Base-by-base conservation (phyloP, 2,797 vertebrate genomes). In the Rhynchotus rufescens region DNA sequence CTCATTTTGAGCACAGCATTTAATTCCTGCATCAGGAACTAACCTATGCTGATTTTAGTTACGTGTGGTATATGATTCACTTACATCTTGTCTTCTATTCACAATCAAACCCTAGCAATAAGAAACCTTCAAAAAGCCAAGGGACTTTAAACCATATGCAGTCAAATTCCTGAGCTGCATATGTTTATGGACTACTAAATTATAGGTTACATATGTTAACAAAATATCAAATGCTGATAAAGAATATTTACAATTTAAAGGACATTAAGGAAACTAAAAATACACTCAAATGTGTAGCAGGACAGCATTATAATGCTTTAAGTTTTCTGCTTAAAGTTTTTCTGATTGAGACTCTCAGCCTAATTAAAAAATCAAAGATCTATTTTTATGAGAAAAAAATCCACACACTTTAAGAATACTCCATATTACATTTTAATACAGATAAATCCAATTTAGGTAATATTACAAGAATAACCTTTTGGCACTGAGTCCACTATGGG, bases 381-480 rank as follows among this genome's bases (percentile, higher is more conserved):
- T 66, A 22, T 42, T 90, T 91, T 72, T 65, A 5, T 30, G 16
- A 47, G n/a, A 26, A 40, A 72, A 66, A 71, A 62, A 61, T 38
- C 45, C 0, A 0, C 1, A 3, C 7, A 69, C 62, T 62, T 60
- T 34, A 47, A 42, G 51, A 42, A 2, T 6, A 71, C 2, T 59
- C 8, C 78, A 19, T 49, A 49, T 23, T 69, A 4, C 8, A 52
- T 40, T 8, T 44, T 77, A 30, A 47, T 76, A 36, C 17, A 62
- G 15, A 32, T 20, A 34, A 73, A 51, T 9, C 66, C n/a, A 28
- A 69, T 72, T 21, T 51, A 56, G 10, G 5, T 47, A 4, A 52
- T 13, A 54, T 28, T 44, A 59, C 3, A 62, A 7, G 7, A 45
- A 26, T 32, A 91, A 69, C 1, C 6, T 15, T 47, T 56, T 49